Percentiles rank a stretch among this genome's conserved stretches.
These are phyloP conservation scores for Drosophila seguyi DNA, from an alignment of 1,140 invertebrate species.

Conservation along the genomic window DNA sequence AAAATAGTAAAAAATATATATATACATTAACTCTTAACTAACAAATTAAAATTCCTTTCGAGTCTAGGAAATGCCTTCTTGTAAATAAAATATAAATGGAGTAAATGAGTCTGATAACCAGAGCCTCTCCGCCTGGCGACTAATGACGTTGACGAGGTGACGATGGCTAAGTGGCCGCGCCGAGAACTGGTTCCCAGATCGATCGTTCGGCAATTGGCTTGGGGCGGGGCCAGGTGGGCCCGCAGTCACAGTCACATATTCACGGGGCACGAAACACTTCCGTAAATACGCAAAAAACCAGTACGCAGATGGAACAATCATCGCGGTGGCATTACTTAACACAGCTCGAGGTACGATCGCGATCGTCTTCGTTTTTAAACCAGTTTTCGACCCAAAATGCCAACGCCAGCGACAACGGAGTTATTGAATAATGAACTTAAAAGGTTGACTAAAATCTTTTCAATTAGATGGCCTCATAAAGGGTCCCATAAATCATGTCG, in stretches of 20 bases:
- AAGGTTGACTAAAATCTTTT: slow-evolving; percentile 41
- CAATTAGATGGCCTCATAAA: slow-evolving; percentile 32
- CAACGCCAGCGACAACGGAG: slow-evolving; percentile 2
- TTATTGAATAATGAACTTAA: slow-evolving; percentile 57
- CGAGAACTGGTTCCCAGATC: slow-evolving; percentile 47
- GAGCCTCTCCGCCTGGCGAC: slow-evolving; percentile 54
- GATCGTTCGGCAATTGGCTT: slow-evolving; percentile 37
- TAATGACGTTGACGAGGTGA: slow-evolving; percentile 63
- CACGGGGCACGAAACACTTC: slow-evolving; percentile 59
- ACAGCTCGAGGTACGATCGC: slow-evolving; percentile 39
- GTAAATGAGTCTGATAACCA: neutral
- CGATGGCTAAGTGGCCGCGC: slow-evolving; percentile 38
- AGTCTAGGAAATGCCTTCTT: slow-evolving; percentile 6
- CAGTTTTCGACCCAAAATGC: slow-evolving; percentile 50
- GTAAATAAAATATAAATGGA: neutral
- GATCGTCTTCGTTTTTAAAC: slow-evolving; percentile 47
- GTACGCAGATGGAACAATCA: slow-evolving; percentile 65
- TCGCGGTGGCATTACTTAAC: slow-evolving; percentile 53
- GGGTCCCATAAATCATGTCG: slow-evolving; percentile 41
- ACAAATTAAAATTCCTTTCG: neutral
- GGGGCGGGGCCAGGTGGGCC: slow-evolving; percentile 53
- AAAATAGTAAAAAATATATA: neutral
- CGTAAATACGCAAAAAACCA: slow-evolving; percentile 75
- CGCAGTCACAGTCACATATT: slow-evolving; percentile 35
- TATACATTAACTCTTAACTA: neutral